Evolutionary conservation across 1,140 invertebrate species (phyloP), one percentile per base, ranked within the genome.

Genomic region (Rhopalosiphum padi): DNA sequence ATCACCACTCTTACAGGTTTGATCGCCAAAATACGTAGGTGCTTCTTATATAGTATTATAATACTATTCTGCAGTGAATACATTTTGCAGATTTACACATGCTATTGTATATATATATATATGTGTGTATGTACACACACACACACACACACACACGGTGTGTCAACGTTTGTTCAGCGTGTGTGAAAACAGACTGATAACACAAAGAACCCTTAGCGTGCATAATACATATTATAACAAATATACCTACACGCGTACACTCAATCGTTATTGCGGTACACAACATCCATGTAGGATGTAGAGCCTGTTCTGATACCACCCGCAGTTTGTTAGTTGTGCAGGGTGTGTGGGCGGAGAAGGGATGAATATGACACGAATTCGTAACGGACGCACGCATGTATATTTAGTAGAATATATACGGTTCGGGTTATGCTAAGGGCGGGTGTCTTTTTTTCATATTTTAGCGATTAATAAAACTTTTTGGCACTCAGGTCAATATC

Each of bases 181-280:
- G 46, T 53, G 46, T 53, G 48, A 53, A 53, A 89, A 89, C n/a
- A 23, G 87, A 35, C 48, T 89, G 46, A 89, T 89, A 89, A 89
- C 48, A 89, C 48, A 37, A 89, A 51, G 48, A 89, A 89, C 48
- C 87, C n/a, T 89, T 53, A 53, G 35, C 22, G 87, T 53, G 46
- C n/a, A 53, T 51, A n/a, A 77, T 77, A 77, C 60, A 77, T 77
- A 77, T 77, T 35, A 77, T 77, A 77, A 77, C 60, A n/a, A 77
- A 77, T 48, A 87, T 87, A 87, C 25, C 30, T 46, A 46, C 37
- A 46, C 37, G 15, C 30, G 60, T 82, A 48, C 30, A 22, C 86
- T 87, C 86, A 89, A 89, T 89, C 87, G 46, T 53, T 89, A 89
- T 89, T 89, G n/a, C 35, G 86, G 43, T 30, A 46, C 25, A 87